Conservation (phyloP, 2,797 vertebrate species). For the Salmo trutta region DNA sequence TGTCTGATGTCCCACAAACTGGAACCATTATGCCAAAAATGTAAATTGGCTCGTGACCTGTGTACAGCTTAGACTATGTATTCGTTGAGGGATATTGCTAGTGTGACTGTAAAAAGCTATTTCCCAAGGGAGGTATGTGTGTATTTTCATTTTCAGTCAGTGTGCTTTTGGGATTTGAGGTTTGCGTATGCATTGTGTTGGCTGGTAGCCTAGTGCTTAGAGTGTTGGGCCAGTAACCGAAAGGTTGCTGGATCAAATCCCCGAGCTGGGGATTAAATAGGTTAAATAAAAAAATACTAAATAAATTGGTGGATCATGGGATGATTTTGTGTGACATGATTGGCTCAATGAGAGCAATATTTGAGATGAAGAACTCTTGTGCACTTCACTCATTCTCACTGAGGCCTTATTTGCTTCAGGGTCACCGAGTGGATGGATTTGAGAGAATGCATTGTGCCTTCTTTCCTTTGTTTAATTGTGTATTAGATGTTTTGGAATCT, state of each 20-base stretch:
- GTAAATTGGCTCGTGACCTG: too few species aligned
- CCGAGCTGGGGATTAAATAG: too few species aligned
- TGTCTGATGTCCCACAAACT: slow-evolving; percentile 32
- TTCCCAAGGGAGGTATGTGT: too few species aligned
- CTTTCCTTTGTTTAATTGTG: not conserved
- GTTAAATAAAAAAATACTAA: too few species aligned
- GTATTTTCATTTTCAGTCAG: too few species aligned
- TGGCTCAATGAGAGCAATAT: not conserved
- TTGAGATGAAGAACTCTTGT: too few species aligned
- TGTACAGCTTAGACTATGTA: too few species aligned
- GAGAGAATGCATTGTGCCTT: not conserved
- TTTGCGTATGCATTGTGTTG: not conserved
- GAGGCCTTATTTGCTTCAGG: not conserved
- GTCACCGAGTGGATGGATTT: not conserved
- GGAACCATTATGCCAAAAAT: not conserved
- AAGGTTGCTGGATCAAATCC: too few species aligned
- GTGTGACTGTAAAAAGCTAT: too few species aligned
- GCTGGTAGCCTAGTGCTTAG: not conserved
- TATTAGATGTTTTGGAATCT: slow-evolving; percentile 3
- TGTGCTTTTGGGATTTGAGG: too few species aligned
- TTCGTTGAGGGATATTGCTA: too few species aligned
- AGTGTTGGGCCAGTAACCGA: too few species aligned
- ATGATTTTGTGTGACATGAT: slow-evolving; percentile 21
- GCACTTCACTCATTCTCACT: not conserved
- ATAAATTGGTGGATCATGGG: not conserved